A percentile compares a stretch with the other conserved stretches of the same genome.
These are phyloP conservation scores for Eulemur macaco DNA, from an alignment of 2,113 vertebrate genomes.

Conservation along the genomic window DNA sequence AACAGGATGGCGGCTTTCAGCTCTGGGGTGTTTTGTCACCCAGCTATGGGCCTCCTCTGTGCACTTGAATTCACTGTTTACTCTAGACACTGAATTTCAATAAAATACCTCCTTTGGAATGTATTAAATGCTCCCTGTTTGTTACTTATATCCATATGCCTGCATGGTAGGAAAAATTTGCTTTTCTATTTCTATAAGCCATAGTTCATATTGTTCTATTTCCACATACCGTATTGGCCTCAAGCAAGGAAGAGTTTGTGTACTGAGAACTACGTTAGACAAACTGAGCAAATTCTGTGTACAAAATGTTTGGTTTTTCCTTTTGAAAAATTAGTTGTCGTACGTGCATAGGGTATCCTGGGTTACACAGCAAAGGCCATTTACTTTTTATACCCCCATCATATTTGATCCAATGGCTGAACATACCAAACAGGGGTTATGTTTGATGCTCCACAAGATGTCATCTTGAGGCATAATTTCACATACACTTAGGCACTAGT, in stretches of 20 bases:
- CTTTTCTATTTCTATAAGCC: conserved; percentile 26
- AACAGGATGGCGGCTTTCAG: neutral
- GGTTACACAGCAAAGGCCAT: neutral
- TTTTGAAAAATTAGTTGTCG: neutral
- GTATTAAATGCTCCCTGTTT: neutral
- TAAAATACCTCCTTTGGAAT: neutral
- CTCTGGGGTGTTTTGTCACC: neutral
- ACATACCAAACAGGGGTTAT: neutral
- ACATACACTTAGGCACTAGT: neutral
- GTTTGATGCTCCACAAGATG: neutral
- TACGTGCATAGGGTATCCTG: neutral
- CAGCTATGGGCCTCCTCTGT: neutral
- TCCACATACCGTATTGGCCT: neutral
- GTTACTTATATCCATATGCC: neutral
- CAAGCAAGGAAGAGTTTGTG: neutral
- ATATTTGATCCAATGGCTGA: neutral
- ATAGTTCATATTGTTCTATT: neutral
- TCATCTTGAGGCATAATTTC: neutral
- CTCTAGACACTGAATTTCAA: neutral
- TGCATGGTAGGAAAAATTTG: neutral
- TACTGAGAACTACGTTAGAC: neutral
- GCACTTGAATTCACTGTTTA: neutral
- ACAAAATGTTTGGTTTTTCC: neutral
- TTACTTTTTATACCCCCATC: neutral
- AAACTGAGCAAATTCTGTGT: neutral